These are phyloP conservation scores for Falcaria lacertinaria DNA, from an alignment of 2,888 invertebrate species.

Conservation along the genomic window DNA sequence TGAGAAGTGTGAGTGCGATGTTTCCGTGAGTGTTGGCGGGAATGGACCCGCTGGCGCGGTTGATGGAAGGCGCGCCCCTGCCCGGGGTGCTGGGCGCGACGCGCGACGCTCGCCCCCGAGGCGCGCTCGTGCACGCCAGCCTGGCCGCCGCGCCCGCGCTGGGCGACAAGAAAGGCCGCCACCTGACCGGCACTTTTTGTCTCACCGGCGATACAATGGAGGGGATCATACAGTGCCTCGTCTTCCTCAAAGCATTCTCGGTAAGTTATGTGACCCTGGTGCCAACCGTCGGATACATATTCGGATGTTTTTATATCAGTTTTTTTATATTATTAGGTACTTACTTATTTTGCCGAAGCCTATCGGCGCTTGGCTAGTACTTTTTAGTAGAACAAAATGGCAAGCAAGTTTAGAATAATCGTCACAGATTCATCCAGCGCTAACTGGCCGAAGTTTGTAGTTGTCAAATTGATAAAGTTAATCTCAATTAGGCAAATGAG, in stretches of 20 bases:
- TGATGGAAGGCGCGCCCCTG: constrained; percentile 87
- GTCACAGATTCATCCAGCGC: too few relatives aligned
- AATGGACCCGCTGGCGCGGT: constrained; percentile 91
- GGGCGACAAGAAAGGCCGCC: constrained; percentile 85
- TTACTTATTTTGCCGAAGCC: too few relatives aligned
- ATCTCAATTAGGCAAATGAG: not conserved
- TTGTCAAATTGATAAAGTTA: not conserved
- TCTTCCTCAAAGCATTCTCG: constrained; percentile 95
- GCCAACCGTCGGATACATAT: too few relatives aligned
- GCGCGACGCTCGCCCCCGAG: constrained; percentile 79
- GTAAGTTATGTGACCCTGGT: constrained; percentile 78
- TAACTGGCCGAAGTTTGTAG: not conserved
- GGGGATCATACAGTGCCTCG: constrained; percentile 94
- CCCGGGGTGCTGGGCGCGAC: constrained; percentile 78
- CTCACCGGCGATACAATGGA: constrained; percentile 96
- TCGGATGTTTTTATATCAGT: too few relatives aligned
- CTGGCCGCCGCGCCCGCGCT: constrained; percentile 87
- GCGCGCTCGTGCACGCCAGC: constrained; percentile 88
- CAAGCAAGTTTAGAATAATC: too few relatives aligned
- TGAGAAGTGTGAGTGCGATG: constrained; percentile 7
- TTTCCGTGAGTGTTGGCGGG: constrained; percentile 25
- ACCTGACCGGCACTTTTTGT: constrained; percentile 93
- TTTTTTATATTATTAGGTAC: too few relatives aligned
- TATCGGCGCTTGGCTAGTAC: too few relatives aligned
- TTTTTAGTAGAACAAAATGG: too few relatives aligned